These are phyloP conservation scores for Pteropus alecto DNA, from an alignment of 2,113 vertebrate genomes.

Conservation along the genomic window DNA sequence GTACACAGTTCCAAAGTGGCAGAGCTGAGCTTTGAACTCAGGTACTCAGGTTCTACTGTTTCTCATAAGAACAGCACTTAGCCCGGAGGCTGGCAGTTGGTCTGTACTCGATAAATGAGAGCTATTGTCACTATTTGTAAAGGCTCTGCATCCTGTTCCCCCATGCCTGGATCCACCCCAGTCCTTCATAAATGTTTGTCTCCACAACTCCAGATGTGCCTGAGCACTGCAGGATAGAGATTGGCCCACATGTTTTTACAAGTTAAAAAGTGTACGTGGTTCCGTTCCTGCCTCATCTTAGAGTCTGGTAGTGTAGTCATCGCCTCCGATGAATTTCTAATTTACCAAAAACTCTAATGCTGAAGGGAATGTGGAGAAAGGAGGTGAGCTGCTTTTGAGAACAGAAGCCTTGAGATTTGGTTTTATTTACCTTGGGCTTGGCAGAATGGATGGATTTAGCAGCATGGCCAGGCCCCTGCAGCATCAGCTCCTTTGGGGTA, in stretches of 20 bases:
- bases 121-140: not conserved
- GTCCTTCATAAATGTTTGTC: not conserved
- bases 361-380: not conserved
- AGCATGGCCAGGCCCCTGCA: not conserved
- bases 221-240: not conserved
- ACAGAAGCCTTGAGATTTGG: not conserved
- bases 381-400: not conserved
- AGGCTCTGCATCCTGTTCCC: not conserved
- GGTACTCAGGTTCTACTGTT: not conserved
- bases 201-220: not conserved
- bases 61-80: not conserved
- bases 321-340: not conserved
- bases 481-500: not conserved
- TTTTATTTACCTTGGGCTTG: not conserved
- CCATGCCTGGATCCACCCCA: too few species aligned
- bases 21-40: not conserved
- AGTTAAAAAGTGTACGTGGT: not conserved
- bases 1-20: not conserved
- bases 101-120: not conserved
- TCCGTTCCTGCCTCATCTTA: not conserved
- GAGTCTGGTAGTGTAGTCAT: not conserved
- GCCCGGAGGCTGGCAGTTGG: not conserved
- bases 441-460: not conserved
- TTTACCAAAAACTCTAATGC: not conserved
- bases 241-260: not conserved